Evolutionary conservation across 2,888 invertebrate species (phyloP), one percentile per base, ranked within the genome.

Genomic region (Campoletis raptor): DNA sequence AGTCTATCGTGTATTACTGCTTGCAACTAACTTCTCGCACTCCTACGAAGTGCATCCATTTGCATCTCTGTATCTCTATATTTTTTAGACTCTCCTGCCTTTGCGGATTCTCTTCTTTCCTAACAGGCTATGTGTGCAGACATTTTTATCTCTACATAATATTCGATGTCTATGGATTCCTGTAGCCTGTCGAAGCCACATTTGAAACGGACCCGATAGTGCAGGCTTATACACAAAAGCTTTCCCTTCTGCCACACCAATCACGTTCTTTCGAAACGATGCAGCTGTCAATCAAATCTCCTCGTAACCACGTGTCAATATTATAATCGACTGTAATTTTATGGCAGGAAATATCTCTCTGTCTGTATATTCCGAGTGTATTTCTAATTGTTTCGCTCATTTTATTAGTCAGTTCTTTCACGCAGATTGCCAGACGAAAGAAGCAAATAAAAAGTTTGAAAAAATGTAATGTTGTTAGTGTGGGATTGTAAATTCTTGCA

Each of bases 221-320:
- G 30, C 54, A 42, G 37, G 52, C 48, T 64, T n/a, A n/a, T n/a
- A 52, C 57, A 74, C 57, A 66, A 84, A 84, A 73, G 30, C 18
- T 36, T 12, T 52, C 48, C 15, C 36, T 37, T 12, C 42, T 54
- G 40, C 69, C 42, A 70, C 42, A 70, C 42, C 76, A 67, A 80
- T 83, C 83, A 83, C 64, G 57, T 79, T 85, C 69, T 61, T 73
- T 48, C 67, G 8, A 74, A 54, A 85, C 79, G 70, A 79, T 82
- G 69, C 69, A 79, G 61, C 61, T 66, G 57, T 66, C 42, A 48
- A 40, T 66, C 54, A n/a, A 57, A 12, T 45, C 61, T 61, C 8
- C 21, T 37, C 9, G 15, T n/a, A 48, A 48, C 42, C 21, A 24
- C 48, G 24, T 37, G 52, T 70, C 79, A 24, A 74, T 40, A 74